These are phyloP conservation scores for Acrobeloides nanus DNA, from an alignment of 2,888 invertebrate genomes.

Conservation along the genomic window DNA sequence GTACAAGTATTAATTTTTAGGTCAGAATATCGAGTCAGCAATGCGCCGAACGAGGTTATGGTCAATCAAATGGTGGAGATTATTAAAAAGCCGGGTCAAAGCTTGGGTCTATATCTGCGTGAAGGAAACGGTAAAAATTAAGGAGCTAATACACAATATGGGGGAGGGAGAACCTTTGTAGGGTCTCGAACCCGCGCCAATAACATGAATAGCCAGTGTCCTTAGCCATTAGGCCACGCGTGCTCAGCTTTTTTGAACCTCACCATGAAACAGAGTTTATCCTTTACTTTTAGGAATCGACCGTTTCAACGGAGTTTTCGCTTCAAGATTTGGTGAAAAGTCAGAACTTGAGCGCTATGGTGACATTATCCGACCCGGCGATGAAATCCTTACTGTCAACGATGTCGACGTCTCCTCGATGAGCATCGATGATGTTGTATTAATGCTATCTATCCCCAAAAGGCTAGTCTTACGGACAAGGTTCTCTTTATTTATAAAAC, in stretches of 20 bases:
- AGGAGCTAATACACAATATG: no score
- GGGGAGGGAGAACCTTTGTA: no score
- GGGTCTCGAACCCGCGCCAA: no score
- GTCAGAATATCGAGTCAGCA: constrained; percentile 32
- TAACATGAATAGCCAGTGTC: no score
- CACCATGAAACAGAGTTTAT: neutral
- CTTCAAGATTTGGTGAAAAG: constrained; percentile 83
- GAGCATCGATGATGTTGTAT: constrained; percentile 93
- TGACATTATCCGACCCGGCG: constrained; percentile 86
- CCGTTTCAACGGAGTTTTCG: constrained; percentile 90
- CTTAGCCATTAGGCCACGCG: no score
- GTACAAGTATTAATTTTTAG: no score
- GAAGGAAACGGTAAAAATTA: constrained; percentile 88
- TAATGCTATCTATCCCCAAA: constrained; percentile 96
- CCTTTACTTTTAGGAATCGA: constrained; percentile 63
- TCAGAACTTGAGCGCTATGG: constrained; percentile 66
- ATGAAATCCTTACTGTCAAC: constrained; percentile 95
- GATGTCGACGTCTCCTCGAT: constrained; percentile 92
- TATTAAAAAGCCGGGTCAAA: constrained; percentile 95
- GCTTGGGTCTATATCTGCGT: constrained; percentile 83
- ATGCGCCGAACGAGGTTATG: constrained; percentile 34
- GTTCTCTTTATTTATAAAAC: constrained; percentile 51
- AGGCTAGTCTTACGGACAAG: constrained; percentile 85
- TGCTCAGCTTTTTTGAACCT: no score
- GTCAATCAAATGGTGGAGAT: constrained; percentile 74